Evolutionary conservation across 2,113 vertebrate genomes (phyloP).

Genomic region (Tauraco erythrolophus): DNA sequence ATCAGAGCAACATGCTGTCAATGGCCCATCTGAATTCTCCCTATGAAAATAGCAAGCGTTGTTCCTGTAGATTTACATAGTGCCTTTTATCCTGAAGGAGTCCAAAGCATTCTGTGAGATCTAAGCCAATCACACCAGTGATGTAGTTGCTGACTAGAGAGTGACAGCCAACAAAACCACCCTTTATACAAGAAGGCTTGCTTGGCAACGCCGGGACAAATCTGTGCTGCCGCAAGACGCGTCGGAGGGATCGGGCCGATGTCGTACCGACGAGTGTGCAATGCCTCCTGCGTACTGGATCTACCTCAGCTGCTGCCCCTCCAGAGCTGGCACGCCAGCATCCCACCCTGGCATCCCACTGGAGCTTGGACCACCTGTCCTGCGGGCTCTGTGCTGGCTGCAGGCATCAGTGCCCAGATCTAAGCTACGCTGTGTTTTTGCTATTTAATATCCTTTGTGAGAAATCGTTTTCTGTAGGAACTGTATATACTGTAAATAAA

Average conservation of each 20-base stretch:
- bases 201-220: neutral
- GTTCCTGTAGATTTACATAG: constrained; percentile 42
- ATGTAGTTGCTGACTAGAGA: neutral
- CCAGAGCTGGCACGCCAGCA: neutral
- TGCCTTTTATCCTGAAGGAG: constrained; percentile 60
- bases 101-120: constrained; percentile 44
- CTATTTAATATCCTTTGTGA: constrained; percentile 31
- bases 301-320: constrained; percentile 57
- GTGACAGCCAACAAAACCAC: neutral
- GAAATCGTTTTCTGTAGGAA: constrained; percentile 30
- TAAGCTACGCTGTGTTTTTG: neutral
- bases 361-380: neutral
- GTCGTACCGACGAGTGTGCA: neutral
- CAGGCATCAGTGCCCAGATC: neutral
- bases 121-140: neutral
- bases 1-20: neutral
- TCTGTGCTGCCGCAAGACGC: neutral
- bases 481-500: constrained; percentile 71
- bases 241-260: neutral
- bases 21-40: neutral
- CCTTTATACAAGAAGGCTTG: neutral
- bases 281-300: neutral
- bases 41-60: neutral
- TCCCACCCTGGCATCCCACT: neutral
- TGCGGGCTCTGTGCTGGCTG: neutral